Percentiles rank a stretch among this genome's conserved stretches.
Conservation (phyloP, 2,888 invertebrate species). For the Diachrysia chrysitis region DNA sequence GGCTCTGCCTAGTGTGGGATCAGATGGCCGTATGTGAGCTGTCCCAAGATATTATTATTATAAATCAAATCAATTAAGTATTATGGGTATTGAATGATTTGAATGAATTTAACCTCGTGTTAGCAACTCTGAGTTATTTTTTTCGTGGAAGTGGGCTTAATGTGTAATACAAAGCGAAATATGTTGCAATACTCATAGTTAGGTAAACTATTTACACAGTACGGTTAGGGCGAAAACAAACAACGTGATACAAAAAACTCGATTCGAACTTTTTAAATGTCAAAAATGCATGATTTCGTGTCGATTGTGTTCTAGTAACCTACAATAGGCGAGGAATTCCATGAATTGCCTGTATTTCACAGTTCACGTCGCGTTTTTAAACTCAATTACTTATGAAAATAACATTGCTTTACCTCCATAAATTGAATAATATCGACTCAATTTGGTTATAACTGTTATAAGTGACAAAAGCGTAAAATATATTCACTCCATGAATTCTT, state of each 20-base stretch:
- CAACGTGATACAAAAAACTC: constrained; percentile 11
- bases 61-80: too few relatives aligned
- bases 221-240: neutral
- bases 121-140: too few relatives aligned
- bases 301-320: constrained; percentile 34
- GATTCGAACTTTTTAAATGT: constrained; percentile 14
- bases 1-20: too few relatives aligned
- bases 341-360: constrained; percentile 25
- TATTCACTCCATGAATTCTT: constrained; percentile 21
- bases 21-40: too few relatives aligned
- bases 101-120: too few relatives aligned
- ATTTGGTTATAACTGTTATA: constrained; percentile 23
- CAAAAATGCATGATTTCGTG: constrained; percentile 42
- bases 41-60: too few relatives aligned
- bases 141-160: too few relatives aligned
- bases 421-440: constrained; percentile 31
- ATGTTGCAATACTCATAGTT: too few relatives aligned
- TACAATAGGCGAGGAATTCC: constrained; percentile 37
- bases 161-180: too few relatives aligned
- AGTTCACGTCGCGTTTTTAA: constrained; percentile 19
- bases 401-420: constrained; percentile 10
- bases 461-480: constrained; percentile 23
- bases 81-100: too few relatives aligned
- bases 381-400: constrained; percentile 29
- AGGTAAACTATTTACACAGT: too few relatives aligned